A percentile compares a stretch with the other conserved stretches of the same genome.
Conservation (phyloP, 2,888 invertebrate genomes). For the Priocnemis perturbator region DNA sequence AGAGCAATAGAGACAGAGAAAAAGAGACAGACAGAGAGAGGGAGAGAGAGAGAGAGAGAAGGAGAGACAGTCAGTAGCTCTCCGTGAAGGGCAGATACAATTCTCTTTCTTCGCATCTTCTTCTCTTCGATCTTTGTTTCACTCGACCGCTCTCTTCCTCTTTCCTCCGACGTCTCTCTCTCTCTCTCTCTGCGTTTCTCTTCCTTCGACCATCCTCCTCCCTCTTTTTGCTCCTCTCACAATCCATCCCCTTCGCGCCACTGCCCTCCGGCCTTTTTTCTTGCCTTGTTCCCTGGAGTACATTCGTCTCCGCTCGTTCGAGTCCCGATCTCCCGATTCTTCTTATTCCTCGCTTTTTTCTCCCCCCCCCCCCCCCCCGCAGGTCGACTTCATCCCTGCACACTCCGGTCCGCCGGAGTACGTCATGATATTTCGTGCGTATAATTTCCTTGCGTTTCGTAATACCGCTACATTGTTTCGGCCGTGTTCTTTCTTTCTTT, state of each 20-base stretch:
- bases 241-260: conserved; percentile 19
- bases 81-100: no score
- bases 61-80: no score
- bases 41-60: no score
- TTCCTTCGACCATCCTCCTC: neutral
- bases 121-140: neutral
- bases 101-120: conserved; percentile 31
- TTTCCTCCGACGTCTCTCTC: neutral
- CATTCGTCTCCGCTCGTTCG: conserved; percentile 24
- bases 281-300: conserved; percentile 8
- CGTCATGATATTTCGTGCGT: conserved; percentile 26
- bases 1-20: no score
- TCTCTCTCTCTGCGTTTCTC: no score
- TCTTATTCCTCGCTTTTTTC: conserved; percentile 7
- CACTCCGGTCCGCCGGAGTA: neutral
- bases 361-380: no score
- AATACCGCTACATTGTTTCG: conserved; percentile 25
- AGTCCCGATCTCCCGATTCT: conserved; percentile 11
- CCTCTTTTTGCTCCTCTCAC: conserved; percentile 12
- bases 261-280: conserved; percentile 3
- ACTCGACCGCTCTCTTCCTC: conserved; percentile 20
- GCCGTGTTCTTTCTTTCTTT: neutral
- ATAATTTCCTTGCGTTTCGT: conserved; percentile 35
- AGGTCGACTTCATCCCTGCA: neutral
- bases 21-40: no score